A percentile compares a stretch with the other conserved stretches of the same genome.
Evolutionary conservation across 2,888 invertebrate genomes (phyloP).

Genomic region (Glomeris marginata): DNA sequence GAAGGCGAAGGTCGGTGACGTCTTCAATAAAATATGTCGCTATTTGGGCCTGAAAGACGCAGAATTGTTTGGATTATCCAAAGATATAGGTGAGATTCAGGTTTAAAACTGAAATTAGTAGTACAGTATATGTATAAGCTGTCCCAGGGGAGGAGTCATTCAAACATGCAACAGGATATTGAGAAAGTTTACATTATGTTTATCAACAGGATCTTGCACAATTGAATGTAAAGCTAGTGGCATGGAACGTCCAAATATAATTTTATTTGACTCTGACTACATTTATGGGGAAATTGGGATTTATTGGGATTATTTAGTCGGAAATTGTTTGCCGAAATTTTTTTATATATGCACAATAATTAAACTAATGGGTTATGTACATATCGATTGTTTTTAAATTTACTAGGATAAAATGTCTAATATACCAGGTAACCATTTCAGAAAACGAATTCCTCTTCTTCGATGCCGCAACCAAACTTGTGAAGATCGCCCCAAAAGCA

Average conservation of each 20-base stretch:
- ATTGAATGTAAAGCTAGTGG: not conserved
- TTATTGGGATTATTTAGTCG: too few species aligned
- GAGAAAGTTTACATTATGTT: constrained; percentile 26
- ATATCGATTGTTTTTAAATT: too few species aligned
- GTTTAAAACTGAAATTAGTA: not conserved
- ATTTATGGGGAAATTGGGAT: too few species aligned
- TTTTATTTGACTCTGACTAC: too few species aligned
- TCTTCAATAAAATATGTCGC: constrained; percentile 61
- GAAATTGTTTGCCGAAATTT: too few species aligned
- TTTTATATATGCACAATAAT: too few species aligned
- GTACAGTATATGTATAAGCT: not conserved
- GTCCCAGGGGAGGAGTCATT: constrained; percentile 17
- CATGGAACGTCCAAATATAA: too few species aligned
- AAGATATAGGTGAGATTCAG: constrained; percentile 50
- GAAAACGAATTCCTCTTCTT: constrained; percentile 94
- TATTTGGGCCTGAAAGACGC: constrained; percentile 72
- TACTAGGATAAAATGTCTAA: too few species aligned
- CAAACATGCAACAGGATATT: constrained; percentile 29
- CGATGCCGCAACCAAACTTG: constrained; percentile 85
- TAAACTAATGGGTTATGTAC: too few species aligned
- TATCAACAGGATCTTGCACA: not conserved
- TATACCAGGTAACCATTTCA: constrained; percentile 44
- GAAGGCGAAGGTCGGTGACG: constrained; percentile 68
- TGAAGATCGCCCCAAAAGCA: constrained; percentile 90
- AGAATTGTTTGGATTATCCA: constrained; percentile 70